Evolutionary conservation across 1,140 invertebrate species (phyloP).

Genomic region (Zaprionus tsacasi): DNA sequence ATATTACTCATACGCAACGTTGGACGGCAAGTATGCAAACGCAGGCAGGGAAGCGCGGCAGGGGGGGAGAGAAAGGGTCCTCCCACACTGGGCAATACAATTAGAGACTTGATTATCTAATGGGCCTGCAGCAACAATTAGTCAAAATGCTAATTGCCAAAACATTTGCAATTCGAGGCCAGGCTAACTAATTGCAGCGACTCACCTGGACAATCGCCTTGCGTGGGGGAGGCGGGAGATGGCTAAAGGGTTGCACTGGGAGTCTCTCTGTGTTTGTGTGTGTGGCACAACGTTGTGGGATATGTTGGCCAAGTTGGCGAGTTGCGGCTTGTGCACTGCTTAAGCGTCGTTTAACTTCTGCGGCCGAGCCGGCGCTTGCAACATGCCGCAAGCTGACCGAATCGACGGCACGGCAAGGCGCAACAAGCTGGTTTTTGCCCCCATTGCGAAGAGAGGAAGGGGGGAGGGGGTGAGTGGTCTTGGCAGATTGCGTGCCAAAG

Average conservation of each 20-base stretch:
- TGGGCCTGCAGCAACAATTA: slow-evolving; percentile 44
- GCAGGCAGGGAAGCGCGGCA: background rate
- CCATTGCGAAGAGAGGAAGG: slow-evolving; percentile 48
- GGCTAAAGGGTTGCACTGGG: background rate
- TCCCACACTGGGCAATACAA: slow-evolving; percentile 20
- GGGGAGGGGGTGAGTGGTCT: too few species aligned
- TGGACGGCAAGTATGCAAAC: slow-evolving; percentile 30
- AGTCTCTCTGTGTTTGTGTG: slow-evolving; percentile 5
- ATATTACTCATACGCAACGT: slow-evolving; percentile 75
- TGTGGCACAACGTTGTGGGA: slow-evolving; percentile 16
- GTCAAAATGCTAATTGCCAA: slow-evolving; percentile 45
- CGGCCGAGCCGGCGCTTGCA: slow-evolving; percentile 34
- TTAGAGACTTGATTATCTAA: slow-evolving; percentile 42
- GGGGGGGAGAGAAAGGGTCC: too few species aligned
- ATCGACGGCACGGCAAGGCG: background rate
- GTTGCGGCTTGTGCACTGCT: slow-evolving; percentile 65
- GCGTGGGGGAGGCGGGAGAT: background rate
- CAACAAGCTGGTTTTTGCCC: slow-evolving; percentile 63
- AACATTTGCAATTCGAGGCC: slow-evolving; percentile 20
- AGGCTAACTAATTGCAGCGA: slow-evolving; percentile 21
- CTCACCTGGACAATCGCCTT: slow-evolving; percentile 4
- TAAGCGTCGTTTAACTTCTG: slow-evolving; percentile 75
- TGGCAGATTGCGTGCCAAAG: background rate
- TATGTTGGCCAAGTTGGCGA: background rate
- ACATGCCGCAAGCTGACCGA: slow-evolving; percentile 42